These are phyloP conservation scores for Coranthus polyacanthus DNA, from an alignment of 2,797 vertebrate genomes.

Conservation along the genomic window DNA sequence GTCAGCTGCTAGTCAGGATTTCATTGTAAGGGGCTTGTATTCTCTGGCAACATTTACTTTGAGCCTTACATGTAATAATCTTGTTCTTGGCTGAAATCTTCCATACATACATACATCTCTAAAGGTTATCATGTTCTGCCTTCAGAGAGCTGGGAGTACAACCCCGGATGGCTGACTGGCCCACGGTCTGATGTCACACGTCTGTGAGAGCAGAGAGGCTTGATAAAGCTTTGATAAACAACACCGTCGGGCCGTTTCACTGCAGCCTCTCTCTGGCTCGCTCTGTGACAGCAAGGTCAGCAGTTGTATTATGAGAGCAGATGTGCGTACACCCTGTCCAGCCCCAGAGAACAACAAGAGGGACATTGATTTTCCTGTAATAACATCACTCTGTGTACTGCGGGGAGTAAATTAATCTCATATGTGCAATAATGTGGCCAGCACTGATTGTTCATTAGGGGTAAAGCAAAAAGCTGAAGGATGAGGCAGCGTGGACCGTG, in stretches of 20 bases:
- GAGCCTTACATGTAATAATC: conserved; percentile 2
- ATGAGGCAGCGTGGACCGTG: conserved; percentile 24
- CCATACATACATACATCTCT: conserved; percentile 26
- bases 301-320: conserved; percentile 85
- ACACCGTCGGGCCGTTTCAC: conserved; percentile 68
- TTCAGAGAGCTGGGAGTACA: conserved; percentile 35
- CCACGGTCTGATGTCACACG: conserved; percentile 68
- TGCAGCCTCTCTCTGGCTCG: conserved; percentile 67
- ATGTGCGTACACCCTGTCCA: conserved; percentile 78
- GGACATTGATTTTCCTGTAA: conserved; percentile 85
- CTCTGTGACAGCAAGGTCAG: conserved; percentile 84
- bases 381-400: conserved; percentile 80
- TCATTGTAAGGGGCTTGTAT: conserved; percentile 3
- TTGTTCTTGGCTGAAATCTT: conserved; percentile 23
- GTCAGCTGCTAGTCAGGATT: conserved; percentile 18
- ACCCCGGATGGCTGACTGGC: conserved; percentile 48
- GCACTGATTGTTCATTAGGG: conserved; percentile 78
- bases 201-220: conserved; percentile 64
- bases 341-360: conserved; percentile 80
- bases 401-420: conserved; percentile 81
- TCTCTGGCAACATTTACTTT: background rate
- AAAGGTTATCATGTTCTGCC: conserved; percentile 53
- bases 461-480: conserved; percentile 58
- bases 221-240: conserved; percentile 82
- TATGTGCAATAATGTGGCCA: conserved; percentile 80